Base-by-base conservation (phyloP, 1,140 invertebrate species). In the Diorhabda elongata region DNA sequence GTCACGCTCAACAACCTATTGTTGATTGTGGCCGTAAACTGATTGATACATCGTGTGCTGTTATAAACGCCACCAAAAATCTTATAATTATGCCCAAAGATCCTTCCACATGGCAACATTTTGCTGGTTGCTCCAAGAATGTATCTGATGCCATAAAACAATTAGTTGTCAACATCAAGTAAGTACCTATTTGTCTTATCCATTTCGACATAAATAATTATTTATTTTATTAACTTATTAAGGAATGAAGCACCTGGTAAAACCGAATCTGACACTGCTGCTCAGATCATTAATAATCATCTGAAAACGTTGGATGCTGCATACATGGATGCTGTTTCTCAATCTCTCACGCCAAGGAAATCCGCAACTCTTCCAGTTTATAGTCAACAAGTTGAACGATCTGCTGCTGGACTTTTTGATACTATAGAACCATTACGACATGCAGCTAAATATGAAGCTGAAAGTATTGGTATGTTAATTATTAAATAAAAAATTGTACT, bases 81-180 rank as follows among this genome's bases (percentile, higher is more conserved):
- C 82, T 99, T 42, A 94, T 94, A 3, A 87, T 96, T 1, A 90
- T 92, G 68, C 94, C 96, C 0, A 91, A 91, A 72, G 97, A 99
- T 84, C 93, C 95, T 2, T 88, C 92, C 3, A 94, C 93, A 3
- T 99, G 97, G 95, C 95, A 97, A 78, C 84, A 91, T 57, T 87
- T 99, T 63, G 96, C 97, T 0, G 91, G 89, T 75, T 94, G 98
- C 81, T 97, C 95, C 75, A 97, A 96, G 81, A 91, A 89, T 74
- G 95, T 99, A 0, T 98, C 95, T 9, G 96, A 99, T 79, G 94
- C 95, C 1, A 98, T 99, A 73, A 99, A 98, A 81, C 88, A 90
- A 8, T 84, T 99, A 2, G 95, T 97, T 0, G 89, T 93, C 43
- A 92, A 94, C 56, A 97, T 98, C 69, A 87, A 87, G 89, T 91